Base-by-base conservation (phyloP, 1,140 invertebrate species). In the Wiebesia pumilae region DNA sequence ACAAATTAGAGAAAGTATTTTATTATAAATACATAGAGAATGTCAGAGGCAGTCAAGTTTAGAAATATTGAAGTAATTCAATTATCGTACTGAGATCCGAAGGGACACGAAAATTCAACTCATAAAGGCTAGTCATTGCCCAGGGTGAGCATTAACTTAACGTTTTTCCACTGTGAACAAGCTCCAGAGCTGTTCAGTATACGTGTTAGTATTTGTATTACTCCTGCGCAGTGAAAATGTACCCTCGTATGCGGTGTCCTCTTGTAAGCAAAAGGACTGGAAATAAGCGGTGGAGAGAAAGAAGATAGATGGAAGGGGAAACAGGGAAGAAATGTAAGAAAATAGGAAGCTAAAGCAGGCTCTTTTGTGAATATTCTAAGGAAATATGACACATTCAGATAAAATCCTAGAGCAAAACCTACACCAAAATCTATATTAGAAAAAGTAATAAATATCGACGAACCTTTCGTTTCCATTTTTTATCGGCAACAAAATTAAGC, bases 21-120 rank as follows among this genome's bases (percentile, higher is more conserved):
- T 47, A 12, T 47, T 47, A 7, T 47, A 12, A 7, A 7, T 12
- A 47, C 43, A 12, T 7, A 47, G 43, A 47, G 4, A 54, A 54
- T 54, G 24, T 75, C 35, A 14, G 35, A 69, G 7, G 40, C 24
- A 40, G 35, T 14, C 38, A 10, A 4, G 38, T 58, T 0, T 33
- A 38, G 21, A 71, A 54, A 62, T 77, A 83, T 62, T 77, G 51
- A n/a, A 35, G 81, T 75, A 75, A 83, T 75, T 83, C 9, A 75
- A 83, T 83, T 83, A 54, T 62, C 35, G 51, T 35, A 38, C 38
- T 73, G 27, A 82, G 71, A 24, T 27, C 38, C 16, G 21, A 51
- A 33, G n/a, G n/a, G n/a, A 2, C 77, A 79, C 1, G 9, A 10
- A 30, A 6, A 12, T 75, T 43, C 24, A 7, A 19, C 3, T 33